Evolutionary conservation across 2,113 vertebrate species (phyloP), one percentile per base, ranked within the genome.

Genomic region (Leuciscus idus): DNA sequence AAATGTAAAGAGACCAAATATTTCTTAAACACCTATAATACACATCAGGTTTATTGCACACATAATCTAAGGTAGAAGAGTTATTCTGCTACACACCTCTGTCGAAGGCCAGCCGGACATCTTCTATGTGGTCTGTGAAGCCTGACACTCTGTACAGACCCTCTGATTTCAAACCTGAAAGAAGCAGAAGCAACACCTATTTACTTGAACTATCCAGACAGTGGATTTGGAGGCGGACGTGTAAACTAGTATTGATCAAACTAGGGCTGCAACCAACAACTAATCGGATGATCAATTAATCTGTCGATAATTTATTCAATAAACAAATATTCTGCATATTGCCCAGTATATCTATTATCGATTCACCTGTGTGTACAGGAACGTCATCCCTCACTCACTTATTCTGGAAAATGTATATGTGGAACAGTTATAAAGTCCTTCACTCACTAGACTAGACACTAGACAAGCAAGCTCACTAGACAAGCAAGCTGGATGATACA

Each of bases 71-170:
- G 62, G 9, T 26, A 12, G 11, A 36, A 30, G 26, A 55, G 28
- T 46, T 19, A 59, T 68, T 85, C 8, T 83, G 80, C 57, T 88
- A 93, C 93, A 55, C 91, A 99, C 98, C 98, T 98, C 98, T 92
- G 91, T 99, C 97, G 92, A 99, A 99, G 59, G 97, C 91, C 90
- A 99, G 97, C 90, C 97, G 97, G 87, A 98, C 97, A 28, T 98
- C 97, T 93, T 99, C 98, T 62, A 98, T 96, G 92, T 99, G 97
- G 88, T 99, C 98, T 11, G 97, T 97, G 93, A 98, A 99, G 88
- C 98, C 98, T 8, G 98, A 98, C 85, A 99, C 98, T 94, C 98
- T 93, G 84, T 99, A 99, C 50, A 99, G 96, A 55, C 98, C 98
- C 93, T 99, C 98, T 0, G 97, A 99, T 88, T 95, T 97, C 81